These are phyloP conservation scores for Anthopleura xanthogrammica DNA, from an alignment of 92 coral and sea anemone species.

Conservation along the genomic window DNA sequence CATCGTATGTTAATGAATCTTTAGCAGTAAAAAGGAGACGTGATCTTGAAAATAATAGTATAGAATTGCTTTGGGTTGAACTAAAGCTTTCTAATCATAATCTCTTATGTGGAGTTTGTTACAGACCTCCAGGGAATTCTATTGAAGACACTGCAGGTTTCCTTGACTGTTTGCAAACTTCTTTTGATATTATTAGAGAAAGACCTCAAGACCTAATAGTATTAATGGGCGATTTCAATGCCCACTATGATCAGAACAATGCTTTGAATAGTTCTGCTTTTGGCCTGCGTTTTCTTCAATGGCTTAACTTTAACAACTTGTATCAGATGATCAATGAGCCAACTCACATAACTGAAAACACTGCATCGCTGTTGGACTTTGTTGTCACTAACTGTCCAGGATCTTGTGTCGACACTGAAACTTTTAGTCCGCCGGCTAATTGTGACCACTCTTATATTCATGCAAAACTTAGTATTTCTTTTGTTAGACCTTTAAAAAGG, in stretches of 20 bases:
- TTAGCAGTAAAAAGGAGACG: slow-evolving; percentile 11
- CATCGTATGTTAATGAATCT: slow-evolving; percentile 29
- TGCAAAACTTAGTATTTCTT: slow-evolving; percentile 10
- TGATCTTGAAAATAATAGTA: slow-evolving; percentile 20
- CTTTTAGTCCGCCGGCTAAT: slow-evolving; percentile 49
- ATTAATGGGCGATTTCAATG: slow-evolving; percentile 33
- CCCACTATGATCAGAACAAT: slow-evolving; percentile 27
- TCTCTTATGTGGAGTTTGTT: slow-evolving; percentile 31
- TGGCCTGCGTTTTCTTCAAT: slow-evolving; percentile 28
- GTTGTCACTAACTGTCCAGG: slow-evolving; percentile 48
- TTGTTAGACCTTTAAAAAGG: neutral
- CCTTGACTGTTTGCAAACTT: slow-evolving; percentile 22
- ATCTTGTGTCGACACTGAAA: slow-evolving; percentile 46
- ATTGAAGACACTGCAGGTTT: slow-evolving; percentile 23
- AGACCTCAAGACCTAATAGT: slow-evolving; percentile 34
- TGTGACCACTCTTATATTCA: slow-evolving; percentile 37
- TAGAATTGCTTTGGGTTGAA: slow-evolving; percentile 25
- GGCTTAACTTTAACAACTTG: slow-evolving; percentile 26
- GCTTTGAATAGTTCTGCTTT: slow-evolving; percentile 16
- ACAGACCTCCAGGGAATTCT: slow-evolving; percentile 36
- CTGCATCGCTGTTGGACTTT: slow-evolving; percentile 34
- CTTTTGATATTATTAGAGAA: slow-evolving; percentile 31
- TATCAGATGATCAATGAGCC: slow-evolving; percentile 34
- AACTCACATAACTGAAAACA: slow-evolving; percentile 32
- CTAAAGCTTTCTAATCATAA: slow-evolving; percentile 10